Percentiles rank a stretch among this genome's conserved stretches.
phyloP scores from a whole-genome alignment of 2,113 vertebrate species.

The Myrmophylax atrothorax region DNA sequence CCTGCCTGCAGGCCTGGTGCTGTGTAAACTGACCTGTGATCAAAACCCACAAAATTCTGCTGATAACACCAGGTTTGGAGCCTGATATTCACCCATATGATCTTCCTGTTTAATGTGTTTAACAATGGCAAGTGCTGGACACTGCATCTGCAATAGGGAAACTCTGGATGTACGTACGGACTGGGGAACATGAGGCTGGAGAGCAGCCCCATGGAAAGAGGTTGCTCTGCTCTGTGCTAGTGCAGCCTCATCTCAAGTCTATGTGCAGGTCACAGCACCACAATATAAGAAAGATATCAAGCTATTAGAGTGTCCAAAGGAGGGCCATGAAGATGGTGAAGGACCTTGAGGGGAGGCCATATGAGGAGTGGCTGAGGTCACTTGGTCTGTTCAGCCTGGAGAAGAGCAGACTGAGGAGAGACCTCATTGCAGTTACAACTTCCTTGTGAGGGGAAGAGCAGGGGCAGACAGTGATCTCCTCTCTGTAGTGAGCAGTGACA shows the following conservation, averaged over 20 bases:
- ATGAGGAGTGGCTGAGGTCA: background rate
- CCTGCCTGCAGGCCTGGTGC: background rate
- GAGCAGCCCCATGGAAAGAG: background rate
- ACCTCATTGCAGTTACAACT: background rate
- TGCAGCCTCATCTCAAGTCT: background rate
- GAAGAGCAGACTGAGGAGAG: background rate
- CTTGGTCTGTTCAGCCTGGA: background rate
- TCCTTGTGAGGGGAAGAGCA: background rate
- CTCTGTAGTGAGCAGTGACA: background rate
- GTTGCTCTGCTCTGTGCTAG: background rate
- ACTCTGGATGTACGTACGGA: background rate
- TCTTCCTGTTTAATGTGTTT: background rate
- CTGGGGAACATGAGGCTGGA: background rate
- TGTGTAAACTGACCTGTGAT: background rate
- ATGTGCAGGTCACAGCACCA: background rate
- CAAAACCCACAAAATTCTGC: background rate
- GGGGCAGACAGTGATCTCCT: background rate
- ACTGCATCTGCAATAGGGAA: background rate
- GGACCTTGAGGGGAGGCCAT: background rate
- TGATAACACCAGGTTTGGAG: background rate
- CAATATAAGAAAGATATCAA: background rate
- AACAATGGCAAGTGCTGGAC: background rate
- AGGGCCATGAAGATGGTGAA: background rate
- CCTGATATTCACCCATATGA: background rate
- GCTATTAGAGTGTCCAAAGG: background rate